A percentile compares a stretch with the other conserved stretches of the same genome.
These are phyloP conservation scores for Dolichoris vasculosae DNA, from an alignment of 1,140 invertebrate genomes.

Conservation along the genomic window DNA sequence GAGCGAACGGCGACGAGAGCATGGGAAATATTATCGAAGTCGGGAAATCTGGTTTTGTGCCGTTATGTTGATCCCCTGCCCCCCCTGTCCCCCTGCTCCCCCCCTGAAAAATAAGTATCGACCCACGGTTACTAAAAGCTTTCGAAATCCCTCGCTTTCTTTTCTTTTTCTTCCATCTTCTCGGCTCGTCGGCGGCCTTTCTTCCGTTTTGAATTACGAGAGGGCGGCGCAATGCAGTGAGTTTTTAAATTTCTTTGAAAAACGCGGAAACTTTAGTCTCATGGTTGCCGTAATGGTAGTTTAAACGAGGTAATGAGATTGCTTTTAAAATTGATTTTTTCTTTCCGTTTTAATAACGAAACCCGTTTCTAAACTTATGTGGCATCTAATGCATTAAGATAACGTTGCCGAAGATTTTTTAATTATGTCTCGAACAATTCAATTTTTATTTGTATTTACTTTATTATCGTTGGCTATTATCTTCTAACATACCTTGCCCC, in stretches of 20 bases:
- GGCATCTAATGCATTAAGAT: neutral
- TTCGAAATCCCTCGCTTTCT: neutral
- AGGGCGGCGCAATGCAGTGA: neutral
- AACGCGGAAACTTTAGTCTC: conserved; percentile 9
- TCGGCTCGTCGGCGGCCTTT: conserved; percentile 15
- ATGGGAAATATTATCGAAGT: conserved; percentile 5
- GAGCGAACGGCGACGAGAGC: neutral
- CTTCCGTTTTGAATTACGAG: conserved; percentile 17
- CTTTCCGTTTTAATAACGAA: neutral
- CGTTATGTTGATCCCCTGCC: neutral
- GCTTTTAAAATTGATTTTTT: conserved; percentile 11
- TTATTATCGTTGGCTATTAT: neutral
- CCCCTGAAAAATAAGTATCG: neutral
- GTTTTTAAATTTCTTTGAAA: conserved; percentile 23
- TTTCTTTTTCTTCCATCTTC: neutral
- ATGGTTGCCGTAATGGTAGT: neutral
- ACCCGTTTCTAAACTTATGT: neutral
- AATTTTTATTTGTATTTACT: neutral
- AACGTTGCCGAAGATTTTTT: too few relatives aligned
- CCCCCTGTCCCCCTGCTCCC: neutral
- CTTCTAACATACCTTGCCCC: neutral
- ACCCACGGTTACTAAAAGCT: conserved; percentile 1
- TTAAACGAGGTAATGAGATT: neutral
- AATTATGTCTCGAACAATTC: neutral
- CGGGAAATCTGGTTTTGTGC: conserved; percentile 7